phyloP scores from a whole-genome alignment of 2,888 invertebrate species.

The Cephalotes varians region DNA sequence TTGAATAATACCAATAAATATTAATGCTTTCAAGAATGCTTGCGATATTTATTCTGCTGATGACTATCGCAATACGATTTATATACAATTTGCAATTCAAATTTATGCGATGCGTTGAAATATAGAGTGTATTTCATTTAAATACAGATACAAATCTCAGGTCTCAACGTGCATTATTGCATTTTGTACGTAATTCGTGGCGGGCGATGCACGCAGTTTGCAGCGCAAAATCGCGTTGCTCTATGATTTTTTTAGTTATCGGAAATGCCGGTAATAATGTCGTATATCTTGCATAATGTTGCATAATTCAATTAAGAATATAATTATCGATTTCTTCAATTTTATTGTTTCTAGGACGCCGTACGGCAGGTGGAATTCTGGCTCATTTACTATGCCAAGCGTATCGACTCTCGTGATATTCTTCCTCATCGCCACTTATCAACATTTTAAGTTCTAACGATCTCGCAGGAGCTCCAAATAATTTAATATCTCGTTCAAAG shows the following conservation, averaged over 20 bases:
- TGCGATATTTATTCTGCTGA: neutral
- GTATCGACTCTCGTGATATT: slow-evolving; percentile 34
- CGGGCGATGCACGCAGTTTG: neutral
- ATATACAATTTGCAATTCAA: slow-evolving; percentile 4
- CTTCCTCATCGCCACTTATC: slow-evolving; percentile 29
- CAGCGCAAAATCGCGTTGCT: neutral
- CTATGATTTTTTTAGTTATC: neutral
- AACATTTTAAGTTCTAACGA: slow-evolving; percentile 50
- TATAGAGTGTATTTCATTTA: neutral
- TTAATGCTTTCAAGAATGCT: slow-evolving; percentile 12
- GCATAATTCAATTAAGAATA: slow-evolving; percentile 9
- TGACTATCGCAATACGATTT: neutral
- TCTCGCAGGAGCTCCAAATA: neutral
- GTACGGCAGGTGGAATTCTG: slow-evolving; percentile 63
- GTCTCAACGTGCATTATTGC: neutral
- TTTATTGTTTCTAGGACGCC: slow-evolving; percentile 74
- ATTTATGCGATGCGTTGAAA: neutral
- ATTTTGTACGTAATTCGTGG: slow-evolving; percentile 18
- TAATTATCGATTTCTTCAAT: slow-evolving; percentile 54
- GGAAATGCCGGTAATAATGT: neutral
- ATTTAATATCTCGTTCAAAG: slow-evolving; percentile 5
- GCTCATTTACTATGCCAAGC: slow-evolving; percentile 41
- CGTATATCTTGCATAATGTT: neutral
- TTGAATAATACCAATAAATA: neutral
- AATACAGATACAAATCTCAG: slow-evolving; percentile 25